Evolutionary conservation across 2,888 invertebrate species (phyloP).

Genomic region (Cistogaster globosa): DNA sequence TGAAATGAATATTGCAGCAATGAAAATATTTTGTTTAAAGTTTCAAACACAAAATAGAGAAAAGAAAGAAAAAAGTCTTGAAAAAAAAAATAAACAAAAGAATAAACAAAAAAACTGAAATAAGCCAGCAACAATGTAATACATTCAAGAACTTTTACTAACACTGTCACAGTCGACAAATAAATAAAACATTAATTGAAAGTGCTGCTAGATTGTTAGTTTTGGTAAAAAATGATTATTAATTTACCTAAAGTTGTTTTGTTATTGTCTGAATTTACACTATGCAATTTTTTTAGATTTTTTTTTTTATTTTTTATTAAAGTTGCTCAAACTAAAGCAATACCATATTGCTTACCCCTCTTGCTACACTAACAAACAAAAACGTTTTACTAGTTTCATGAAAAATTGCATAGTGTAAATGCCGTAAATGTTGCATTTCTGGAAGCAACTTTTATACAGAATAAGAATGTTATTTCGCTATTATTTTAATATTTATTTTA

Average conservation of each 20-base stretch:
- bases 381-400: no score
- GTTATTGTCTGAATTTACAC: background rate
- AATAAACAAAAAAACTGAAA: no score
- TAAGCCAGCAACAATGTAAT: constrained; percentile 40
- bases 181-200: constrained; percentile 27
- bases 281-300: constrained; percentile 14
- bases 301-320: no score
- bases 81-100: background rate
- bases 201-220: background rate
- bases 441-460: background rate
- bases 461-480: no score
- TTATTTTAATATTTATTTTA: no score
- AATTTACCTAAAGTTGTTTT: no score
- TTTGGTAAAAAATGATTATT: constrained; percentile 7
- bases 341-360: no score
- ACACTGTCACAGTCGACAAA: constrained; percentile 42
- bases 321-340: no score
- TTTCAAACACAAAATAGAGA: constrained; percentile 52
- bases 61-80: background rate
- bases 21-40: constrained; percentile 62
- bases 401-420: no score
- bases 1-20: constrained; percentile 59
- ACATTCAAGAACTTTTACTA: constrained; percentile 8
- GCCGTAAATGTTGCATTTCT: background rate
- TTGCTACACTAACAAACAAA: no score